These are phyloP conservation scores for Slavum lentiscoides DNA, from an alignment of 2,888 invertebrate species.

Conservation along the genomic window DNA sequence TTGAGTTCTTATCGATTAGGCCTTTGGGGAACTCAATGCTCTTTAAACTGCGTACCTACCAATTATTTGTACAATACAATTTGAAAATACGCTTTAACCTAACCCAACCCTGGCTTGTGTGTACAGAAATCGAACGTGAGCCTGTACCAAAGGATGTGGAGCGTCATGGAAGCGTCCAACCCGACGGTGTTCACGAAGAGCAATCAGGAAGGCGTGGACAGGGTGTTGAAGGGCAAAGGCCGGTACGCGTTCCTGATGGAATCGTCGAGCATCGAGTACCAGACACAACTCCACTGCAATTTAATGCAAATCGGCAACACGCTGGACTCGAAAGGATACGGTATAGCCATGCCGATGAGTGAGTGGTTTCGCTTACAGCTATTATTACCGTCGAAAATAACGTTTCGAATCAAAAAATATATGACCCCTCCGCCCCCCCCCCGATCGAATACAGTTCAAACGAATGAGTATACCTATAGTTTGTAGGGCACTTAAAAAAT, in stretches of 20 bases:
- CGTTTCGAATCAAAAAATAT: background rate
- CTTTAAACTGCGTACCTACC: too few relatives aligned
- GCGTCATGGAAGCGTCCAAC: slow-evolving; percentile 81
- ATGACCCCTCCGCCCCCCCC: too few relatives aligned
- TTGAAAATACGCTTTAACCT: too few relatives aligned
- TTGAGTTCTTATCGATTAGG: too few relatives aligned
- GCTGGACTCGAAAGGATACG: slow-evolving; percentile 90
- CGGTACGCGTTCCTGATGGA: slow-evolving; percentile 95
- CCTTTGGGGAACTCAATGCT: too few relatives aligned
- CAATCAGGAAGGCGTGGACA: slow-evolving; percentile 84
- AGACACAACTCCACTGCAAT: slow-evolving; percentile 81
- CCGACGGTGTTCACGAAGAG: slow-evolving; percentile 81
- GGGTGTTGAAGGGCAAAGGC: slow-evolving; percentile 77
- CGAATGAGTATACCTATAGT: too few relatives aligned
- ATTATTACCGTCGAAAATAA: too few relatives aligned
- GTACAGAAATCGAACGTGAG: slow-evolving; percentile 69
- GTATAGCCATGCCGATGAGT: slow-evolving; percentile 89
- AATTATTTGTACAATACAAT: too few relatives aligned
- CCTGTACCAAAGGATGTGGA: slow-evolving; percentile 90
- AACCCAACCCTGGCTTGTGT: background rate
- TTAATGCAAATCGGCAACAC: slow-evolving; percentile 79
- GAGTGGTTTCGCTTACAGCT: slow-evolving; percentile 60
- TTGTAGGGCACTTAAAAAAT: too few relatives aligned
- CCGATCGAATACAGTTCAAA: too few relatives aligned
- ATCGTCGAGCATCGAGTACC: slow-evolving; percentile 91